phyloP scores from a whole-genome alignment of 2,888 invertebrate genomes.

The Acleris cristana region DNA sequence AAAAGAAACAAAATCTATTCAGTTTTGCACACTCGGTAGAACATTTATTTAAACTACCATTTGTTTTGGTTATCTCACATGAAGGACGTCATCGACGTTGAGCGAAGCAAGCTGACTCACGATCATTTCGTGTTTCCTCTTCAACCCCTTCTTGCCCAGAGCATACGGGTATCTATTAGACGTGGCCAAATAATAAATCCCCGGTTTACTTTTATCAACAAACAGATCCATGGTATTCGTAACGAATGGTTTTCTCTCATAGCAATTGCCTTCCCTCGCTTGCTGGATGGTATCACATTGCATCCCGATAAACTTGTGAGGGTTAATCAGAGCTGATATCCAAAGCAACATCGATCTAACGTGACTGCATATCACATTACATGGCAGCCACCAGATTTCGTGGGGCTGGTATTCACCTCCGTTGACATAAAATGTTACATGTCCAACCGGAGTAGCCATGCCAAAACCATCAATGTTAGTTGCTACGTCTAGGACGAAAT shows the following conservation, averaged over 20 bases:
- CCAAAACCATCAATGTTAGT: constrained; percentile 47
- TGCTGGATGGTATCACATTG: constrained; percentile 59
- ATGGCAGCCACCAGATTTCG: constrained; percentile 52
- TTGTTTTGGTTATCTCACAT: too few relatives aligned
- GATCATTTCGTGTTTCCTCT: constrained; percentile 51
- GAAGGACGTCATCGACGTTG: constrained; percentile 8
- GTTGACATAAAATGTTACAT: constrained; percentile 49
- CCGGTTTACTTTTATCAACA: constrained; percentile 50
- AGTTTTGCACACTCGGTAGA: too few relatives aligned
- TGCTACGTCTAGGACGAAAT: constrained; percentile 42
- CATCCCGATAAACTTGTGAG: constrained; percentile 54
- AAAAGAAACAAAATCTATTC: too few relatives aligned
- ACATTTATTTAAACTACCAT: too few relatives aligned
- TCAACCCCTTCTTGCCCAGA: constrained; percentile 61
- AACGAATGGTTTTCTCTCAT: constrained; percentile 50
- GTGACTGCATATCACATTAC: constrained; percentile 57
- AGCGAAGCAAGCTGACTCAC: neutral
- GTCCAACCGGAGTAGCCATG: constrained; percentile 44
- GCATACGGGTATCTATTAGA: constrained; percentile 48
- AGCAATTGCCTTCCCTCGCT: constrained; percentile 56
- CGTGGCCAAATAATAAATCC: constrained; percentile 58
- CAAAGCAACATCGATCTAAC: constrained; percentile 53
- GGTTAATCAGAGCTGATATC: constrained; percentile 55
- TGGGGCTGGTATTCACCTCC: constrained; percentile 61
- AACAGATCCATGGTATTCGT: constrained; percentile 55